Conservation (phyloP, 2,797 vertebrate genomes). For the Scyliorhinus canicula region DNA sequence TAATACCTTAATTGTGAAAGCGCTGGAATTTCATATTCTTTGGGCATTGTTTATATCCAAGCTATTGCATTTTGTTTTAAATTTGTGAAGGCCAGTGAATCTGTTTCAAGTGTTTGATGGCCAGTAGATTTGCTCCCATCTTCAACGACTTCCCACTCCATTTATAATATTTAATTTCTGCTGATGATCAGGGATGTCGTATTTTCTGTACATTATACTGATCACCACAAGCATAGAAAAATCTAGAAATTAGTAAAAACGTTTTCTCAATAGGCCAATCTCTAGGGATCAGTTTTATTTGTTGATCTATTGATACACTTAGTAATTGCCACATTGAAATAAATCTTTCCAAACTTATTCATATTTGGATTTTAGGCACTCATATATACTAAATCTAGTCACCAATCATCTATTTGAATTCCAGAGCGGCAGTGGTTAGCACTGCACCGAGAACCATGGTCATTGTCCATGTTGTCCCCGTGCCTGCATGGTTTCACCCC, state of each 20-base stretch:
- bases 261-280: neutral
- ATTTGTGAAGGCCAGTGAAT: neutral
- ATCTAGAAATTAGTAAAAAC: neutral
- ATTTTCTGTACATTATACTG: neutral
- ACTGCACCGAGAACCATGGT: too few species aligned
- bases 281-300: neutral
- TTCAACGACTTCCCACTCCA: too few species aligned
- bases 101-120: neutral
- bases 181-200: neutral
- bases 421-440: too few species aligned
- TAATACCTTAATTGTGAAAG: neutral
- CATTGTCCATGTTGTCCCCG: too few species aligned
- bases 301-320: neutral
- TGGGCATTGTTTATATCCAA: neutral
- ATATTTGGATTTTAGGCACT: conserved; percentile 20
- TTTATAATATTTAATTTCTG: neutral
- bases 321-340: neutral
- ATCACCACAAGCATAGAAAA: neutral
- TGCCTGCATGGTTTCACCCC: too few species aligned
- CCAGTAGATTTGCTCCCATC: too few species aligned
- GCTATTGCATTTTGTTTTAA: neutral
- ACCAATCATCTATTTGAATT: too few species aligned
- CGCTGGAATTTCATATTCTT: neutral
- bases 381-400: neutral
- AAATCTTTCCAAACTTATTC: neutral